These are phyloP conservation scores for Latrodectus hesperus DNA, from an alignment of 2,888 invertebrate genomes.

Conservation along the genomic window DNA sequence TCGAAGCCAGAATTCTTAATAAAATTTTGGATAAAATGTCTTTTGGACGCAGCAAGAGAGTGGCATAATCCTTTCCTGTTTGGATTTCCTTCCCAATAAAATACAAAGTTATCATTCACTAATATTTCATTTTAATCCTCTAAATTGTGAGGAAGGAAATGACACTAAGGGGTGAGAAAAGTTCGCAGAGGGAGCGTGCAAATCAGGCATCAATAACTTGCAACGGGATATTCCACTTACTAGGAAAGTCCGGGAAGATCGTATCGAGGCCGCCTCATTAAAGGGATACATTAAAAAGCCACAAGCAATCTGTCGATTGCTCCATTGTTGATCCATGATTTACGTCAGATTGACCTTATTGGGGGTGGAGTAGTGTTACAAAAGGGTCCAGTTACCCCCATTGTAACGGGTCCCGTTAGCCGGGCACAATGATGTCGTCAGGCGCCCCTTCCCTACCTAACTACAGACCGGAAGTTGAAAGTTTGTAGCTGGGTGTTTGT, in stretches of 20 bases:
- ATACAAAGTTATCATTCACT: too few relatives aligned
- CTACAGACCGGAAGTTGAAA: slow-evolving; percentile 59
- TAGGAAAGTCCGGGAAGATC: slow-evolving; percentile 16
- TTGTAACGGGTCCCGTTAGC: slow-evolving; percentile 11
- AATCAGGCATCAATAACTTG: slow-evolving; percentile 42
- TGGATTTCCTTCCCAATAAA: too few relatives aligned
- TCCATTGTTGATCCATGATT: slow-evolving; percentile 59
- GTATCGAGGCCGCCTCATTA: slow-evolving; percentile 48
- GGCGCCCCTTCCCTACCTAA: slow-evolving; percentile 27
- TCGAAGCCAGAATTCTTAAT: too few relatives aligned
- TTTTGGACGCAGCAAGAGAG: too few relatives aligned
- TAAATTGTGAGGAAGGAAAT: not conserved
- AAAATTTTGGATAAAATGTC: too few relatives aligned
- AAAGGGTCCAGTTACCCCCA: slow-evolving; percentile 23
- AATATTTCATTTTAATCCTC: not conserved
- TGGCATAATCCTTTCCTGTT: too few relatives aligned
- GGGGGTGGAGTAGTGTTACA: slow-evolving; percentile 44
- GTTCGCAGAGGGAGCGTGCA: not conserved
- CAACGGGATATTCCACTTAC: slow-evolving; percentile 47
- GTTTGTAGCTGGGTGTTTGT: slow-evolving; percentile 30
- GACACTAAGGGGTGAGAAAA: not conserved
- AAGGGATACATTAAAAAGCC: slow-evolving; percentile 54
- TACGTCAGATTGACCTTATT: slow-evolving; percentile 34
- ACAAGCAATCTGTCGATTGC: slow-evolving; percentile 60
- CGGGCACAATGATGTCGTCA: slow-evolving; percentile 53